Percentiles rank a stretch among this genome's conserved stretches.
Conservation (phyloP, 2,113 vertebrate genomes). For the Bagarius yarrelli region DNA sequence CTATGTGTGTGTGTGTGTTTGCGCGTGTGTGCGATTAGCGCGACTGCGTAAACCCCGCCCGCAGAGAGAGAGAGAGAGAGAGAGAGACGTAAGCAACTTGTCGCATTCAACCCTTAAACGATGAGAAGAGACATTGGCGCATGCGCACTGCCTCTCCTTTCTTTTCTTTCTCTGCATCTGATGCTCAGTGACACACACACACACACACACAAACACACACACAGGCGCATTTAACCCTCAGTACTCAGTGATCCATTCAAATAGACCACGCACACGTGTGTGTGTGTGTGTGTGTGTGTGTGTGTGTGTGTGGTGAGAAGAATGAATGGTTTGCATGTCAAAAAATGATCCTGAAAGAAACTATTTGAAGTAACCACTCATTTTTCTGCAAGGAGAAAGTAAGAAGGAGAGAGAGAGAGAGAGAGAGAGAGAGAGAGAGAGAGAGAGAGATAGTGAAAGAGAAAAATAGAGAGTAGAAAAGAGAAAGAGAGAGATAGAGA, state of each 20-base stretch:
- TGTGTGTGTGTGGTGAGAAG: not conserved
- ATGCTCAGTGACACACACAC: conserved; percentile 2
- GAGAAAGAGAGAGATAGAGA: conserved; percentile 46
- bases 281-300: not conserved
- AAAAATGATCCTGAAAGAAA: not conserved
- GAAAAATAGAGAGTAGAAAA: conserved; percentile 52
- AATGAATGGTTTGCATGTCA: not conserved
- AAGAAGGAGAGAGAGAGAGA: conserved; percentile 47
- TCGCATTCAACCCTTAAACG: conserved; percentile 64
- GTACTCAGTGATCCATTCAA: not conserved
- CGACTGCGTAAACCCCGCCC: conserved; percentile 64
- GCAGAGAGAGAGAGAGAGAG: conserved; percentile 42
- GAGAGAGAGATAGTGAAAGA: conserved; percentile 46
- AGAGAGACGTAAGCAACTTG: conserved; percentile 66
- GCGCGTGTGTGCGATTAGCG: conserved; percentile 56
- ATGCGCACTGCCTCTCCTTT: not conserved
- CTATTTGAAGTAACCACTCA: not conserved
- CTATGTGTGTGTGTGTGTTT: conserved; percentile 42
- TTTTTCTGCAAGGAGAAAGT: conserved; percentile 21
- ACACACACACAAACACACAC: too few relatives aligned
- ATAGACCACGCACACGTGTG: too few relatives aligned
- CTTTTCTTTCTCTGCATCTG: not conserved
- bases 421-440: conserved; percentile 39
- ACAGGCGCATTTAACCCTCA: not conserved
- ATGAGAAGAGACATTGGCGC: conserved; percentile 43